These are phyloP conservation scores for Pilophorus perplexus DNA, from an alignment of 2,888 invertebrate genomes.

Conservation along the genomic window DNA sequence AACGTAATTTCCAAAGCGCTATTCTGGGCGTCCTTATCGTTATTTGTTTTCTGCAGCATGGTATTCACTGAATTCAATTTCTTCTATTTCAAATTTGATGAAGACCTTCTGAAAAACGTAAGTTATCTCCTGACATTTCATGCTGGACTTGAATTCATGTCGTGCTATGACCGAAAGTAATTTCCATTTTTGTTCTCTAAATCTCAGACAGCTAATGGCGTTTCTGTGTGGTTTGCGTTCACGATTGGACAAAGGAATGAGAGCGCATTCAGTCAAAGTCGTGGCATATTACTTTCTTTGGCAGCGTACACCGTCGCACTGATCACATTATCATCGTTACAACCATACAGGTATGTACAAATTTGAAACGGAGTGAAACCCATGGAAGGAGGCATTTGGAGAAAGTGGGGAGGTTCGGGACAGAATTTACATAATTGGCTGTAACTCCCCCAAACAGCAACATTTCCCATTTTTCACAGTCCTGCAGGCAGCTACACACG, in stretches of 20 bases:
- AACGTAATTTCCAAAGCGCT: slow-evolving; percentile 3
- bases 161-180: too few species aligned
- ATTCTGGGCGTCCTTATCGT: slow-evolving; percentile 1
- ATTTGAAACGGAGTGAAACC: neutral
- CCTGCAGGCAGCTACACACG: too few species aligned
- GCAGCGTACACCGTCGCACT: neutral
- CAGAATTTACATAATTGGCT: too few species aligned
- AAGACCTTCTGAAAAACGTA: too few species aligned
- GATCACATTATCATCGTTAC: slow-evolving; percentile 16
- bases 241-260: neutral
- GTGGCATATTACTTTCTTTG: neutral
- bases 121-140: too few species aligned
- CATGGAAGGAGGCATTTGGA: neutral
- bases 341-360: neutral
- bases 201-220: neutral
- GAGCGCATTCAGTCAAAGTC: neutral
- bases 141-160: too few species aligned
- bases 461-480: too few species aligned
- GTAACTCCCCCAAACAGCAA: too few species aligned
- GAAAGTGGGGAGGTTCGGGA: too few species aligned
- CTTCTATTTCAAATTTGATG: too few species aligned
- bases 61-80: neutral
- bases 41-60: slow-evolving; percentile 2
- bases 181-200: too few species aligned
- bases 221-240: slow-evolving; percentile 19